Evolutionary conservation across 2,888 invertebrate species (phyloP).

Genomic region (Brenthis ino): DNA sequence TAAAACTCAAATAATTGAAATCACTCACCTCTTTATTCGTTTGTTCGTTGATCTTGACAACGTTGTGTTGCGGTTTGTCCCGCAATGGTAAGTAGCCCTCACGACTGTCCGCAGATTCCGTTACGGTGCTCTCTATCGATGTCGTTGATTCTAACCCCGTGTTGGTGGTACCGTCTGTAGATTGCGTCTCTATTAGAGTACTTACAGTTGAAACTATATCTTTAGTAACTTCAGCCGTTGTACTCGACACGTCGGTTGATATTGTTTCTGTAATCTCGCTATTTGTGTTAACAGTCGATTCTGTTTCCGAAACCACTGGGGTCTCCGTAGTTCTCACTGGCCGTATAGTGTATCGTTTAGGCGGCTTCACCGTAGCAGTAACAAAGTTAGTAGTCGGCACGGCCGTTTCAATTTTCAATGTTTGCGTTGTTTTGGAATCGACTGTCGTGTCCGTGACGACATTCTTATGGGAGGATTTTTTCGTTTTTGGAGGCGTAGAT

Average conservation of each 20-base stretch:
- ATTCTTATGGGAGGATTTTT: conserved; percentile 67
- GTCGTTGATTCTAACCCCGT: conserved; percentile 67
- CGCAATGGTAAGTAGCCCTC: conserved; percentile 77
- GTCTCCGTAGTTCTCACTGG: conserved; percentile 71
- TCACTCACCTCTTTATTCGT: conserved; percentile 82
- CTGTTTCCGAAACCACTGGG: conserved; percentile 70
- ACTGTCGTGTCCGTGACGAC: conserved; percentile 59
- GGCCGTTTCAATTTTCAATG: conserved; percentile 57
- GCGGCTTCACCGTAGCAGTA: conserved; percentile 66
- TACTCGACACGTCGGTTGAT: conserved; percentile 62
- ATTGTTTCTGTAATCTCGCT: conserved; percentile 79
- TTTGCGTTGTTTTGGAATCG: conserved; percentile 64
- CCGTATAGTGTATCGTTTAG: conserved; percentile 81
- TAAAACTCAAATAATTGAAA: conserved; percentile 47
- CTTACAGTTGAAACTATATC: conserved; percentile 61
- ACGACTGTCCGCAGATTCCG: conserved; percentile 74
- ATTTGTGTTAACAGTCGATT: conserved; percentile 70
- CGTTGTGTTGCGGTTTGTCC: conserved; percentile 75
- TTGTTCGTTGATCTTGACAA: conserved; percentile 80
- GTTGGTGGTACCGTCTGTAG: conserved; percentile 67
- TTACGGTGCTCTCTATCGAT: conserved; percentile 57
- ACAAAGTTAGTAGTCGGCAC: conserved; percentile 58
- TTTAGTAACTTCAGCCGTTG: conserved; percentile 61
- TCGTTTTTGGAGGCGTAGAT: conserved; percentile 65
- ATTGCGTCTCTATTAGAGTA: conserved; percentile 61